Evolutionary conservation across 2,113 vertebrate genomes (phyloP), one percentile per base, ranked within the genome.

Genomic region (Hipposideros armiger): DNA sequence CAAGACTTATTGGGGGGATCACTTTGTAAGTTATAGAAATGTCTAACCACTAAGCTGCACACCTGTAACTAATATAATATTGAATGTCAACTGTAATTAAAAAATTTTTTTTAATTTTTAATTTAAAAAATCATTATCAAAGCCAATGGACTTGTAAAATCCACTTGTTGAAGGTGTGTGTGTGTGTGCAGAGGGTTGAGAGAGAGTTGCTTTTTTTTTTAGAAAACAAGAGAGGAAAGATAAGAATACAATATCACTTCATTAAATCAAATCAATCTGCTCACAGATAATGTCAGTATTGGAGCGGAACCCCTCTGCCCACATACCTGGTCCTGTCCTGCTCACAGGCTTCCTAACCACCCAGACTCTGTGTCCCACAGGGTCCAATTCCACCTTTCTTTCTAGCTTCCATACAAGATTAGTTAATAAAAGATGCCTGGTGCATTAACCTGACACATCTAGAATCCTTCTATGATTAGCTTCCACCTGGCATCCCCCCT

Each of bases 351-450:
- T 87, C 42, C 47, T 52, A 40, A 32, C 42, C n/a, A 40, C 32
- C 30, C 50, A 85, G 72, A 30, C 42, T 77, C 62, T 50, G 28
- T 74, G 81, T 91, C 62, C 77, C 73, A 74, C 32, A 76, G 88
- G 62, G n/a, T n/a, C 45, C 22, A 77, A 78, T 45, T 91, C 90
- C 90, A 32, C 11, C 11, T 22, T 22, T 45, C 28, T 15, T 15
- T 11, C 32, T 20, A 66, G 13, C 62, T 80, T 52, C 83, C 14
- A 16, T 58, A 83, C 40, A 64, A 64, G 69, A 58, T 70, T 78
- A 90, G 45, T 69, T 76, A 85, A 88, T 77, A 36, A 81, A 73
- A 82, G 26, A 70, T 45, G 30, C 30, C 92, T 87, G 58, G 72
- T 30, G 20, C 72, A 90, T 62, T 77, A 36, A 62, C 19, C 11